Conservation (phyloP, 1,140 invertebrate species). For the Drosophila sulfurigaster region DNA sequence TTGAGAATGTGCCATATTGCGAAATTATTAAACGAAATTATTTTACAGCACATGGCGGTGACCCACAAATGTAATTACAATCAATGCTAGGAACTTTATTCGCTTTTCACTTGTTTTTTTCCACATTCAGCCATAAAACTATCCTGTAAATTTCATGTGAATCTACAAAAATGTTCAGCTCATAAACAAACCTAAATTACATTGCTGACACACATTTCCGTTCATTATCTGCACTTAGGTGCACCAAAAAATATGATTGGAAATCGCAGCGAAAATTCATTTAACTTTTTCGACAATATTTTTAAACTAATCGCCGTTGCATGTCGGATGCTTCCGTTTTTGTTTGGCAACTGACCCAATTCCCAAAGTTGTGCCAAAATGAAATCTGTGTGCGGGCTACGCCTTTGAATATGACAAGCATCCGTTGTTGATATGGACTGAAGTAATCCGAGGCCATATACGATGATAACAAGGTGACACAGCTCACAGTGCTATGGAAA, state of each 20-base stretch:
- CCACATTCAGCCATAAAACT: conserved; percentile 3
- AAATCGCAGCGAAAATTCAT: conserved; percentile 38
- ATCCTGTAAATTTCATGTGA: background rate
- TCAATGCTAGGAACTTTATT: background rate
- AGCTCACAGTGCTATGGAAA: conserved; percentile 59
- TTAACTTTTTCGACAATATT: conserved; percentile 15
- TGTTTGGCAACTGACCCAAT: conserved; percentile 35
- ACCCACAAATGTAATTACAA: conserved; percentile 40
- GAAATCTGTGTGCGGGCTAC: conserved; percentile 57
- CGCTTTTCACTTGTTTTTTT: background rate
- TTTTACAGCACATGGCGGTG: conserved; percentile 49
- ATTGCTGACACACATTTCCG: conserved; percentile 44
- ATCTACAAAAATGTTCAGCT: too few relatives aligned
- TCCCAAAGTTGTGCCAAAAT: conserved; percentile 1
- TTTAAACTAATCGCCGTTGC: conserved; percentile 40
- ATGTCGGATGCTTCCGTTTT: conserved; percentile 45
- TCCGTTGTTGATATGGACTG: conserved; percentile 57
- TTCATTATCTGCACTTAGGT: conserved; percentile 43
- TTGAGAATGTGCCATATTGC: conserved; percentile 23
- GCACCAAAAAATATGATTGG: conserved; percentile 26
- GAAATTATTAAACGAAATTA: conserved; percentile 41
- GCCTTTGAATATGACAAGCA: conserved; percentile 68
- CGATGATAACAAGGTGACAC: conserved; percentile 33
- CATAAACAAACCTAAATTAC: background rate
- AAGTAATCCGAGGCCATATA: conserved; percentile 59